Base-by-base conservation (phyloP, 2,797 vertebrate genomes). In the Syngnathus rostellatus region DNA sequence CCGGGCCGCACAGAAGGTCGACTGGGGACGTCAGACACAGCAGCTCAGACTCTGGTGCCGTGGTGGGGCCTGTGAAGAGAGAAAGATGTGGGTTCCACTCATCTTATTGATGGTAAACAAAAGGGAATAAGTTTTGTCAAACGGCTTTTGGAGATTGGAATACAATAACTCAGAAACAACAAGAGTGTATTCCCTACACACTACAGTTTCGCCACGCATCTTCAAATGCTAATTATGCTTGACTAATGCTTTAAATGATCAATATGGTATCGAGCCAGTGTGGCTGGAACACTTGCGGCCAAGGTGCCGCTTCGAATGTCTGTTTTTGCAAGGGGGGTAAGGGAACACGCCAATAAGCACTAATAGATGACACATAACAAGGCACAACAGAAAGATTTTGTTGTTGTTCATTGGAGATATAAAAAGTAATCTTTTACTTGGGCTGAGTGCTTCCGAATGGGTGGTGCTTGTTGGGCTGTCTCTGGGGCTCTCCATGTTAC, bases 1-100 rank as follows among this genome's bases (percentile, higher is more conserved):
- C 94, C 0, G 97, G 97, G 6, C 93, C 96, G 65, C 97, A 96
- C 75, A 99, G 79, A 48, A 99, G 92, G 87, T 99, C 97, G 31
- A 95, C 77, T 0, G 94, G 92, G 55, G 94, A 88, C 2, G 85
- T 80, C 74, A 96, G 86, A 80, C 81, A 90, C 71, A 95, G 90
- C 7, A 98, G 91, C 78, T 95, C 95, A 0, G 92, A 89, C 8
- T 95, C 94, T 0, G 73, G 75, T 23, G 81, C 86, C 58, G 70
- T 78, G 63, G 85, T 78, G 46, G 77, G 81, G 76, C 80, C 93
- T 94, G 72, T 67, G 50, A 17, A 10, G 17, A 31, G 48, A 65
- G 43, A 6, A 31, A 40, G 6, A 46, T 50, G 43, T 41, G 17
- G 38, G 11, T 14, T 16, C n/a, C 11, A 21, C 25, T 8, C 12